A percentile compares a stretch with the other conserved stretches of the same genome.
These are phyloP conservation scores for Caenorhabditis latens DNA, from an alignment of 1,140 invertebrate species.

Conservation along the genomic window DNA sequence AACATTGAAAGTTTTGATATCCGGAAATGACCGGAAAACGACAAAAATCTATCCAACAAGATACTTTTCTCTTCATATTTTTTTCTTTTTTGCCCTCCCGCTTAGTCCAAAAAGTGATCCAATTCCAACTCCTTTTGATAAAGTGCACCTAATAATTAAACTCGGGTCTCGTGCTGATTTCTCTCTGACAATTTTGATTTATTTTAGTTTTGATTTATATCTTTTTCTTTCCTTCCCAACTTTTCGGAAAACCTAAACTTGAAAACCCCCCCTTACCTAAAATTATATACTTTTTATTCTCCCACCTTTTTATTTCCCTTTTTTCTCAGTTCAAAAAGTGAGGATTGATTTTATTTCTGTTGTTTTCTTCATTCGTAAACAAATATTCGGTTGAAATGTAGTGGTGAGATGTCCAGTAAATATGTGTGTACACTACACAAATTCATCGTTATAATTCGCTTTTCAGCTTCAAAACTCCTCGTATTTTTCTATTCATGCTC, in stretches of 20 bases:
- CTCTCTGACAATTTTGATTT: constrained; percentile 12
- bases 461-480: neutral
- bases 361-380: no score
- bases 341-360: no score
- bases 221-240: neutral
- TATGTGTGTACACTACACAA: neutral
- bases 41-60: neutral
- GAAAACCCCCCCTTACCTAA: no score
- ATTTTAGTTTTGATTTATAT: constrained; percentile 13
- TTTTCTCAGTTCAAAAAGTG: no score
- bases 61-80: neutral
- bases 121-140: no score
- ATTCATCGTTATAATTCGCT: constrained; percentile 38
- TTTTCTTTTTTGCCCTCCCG: neutral
- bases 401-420: neutral
- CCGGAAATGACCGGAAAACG: constrained; percentile 33
- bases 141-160: neutral
- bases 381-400: neutral
- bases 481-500: constrained; percentile 23
- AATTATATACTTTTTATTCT: neutral
- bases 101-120: neutral
- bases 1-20: constrained; percentile 33
- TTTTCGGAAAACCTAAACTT: neutral
- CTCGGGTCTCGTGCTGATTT: neutral
- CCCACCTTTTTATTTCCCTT: no score